phyloP scores from a whole-genome alignment of 2,797 vertebrate species.

The Chlorospingus semifuscus region DNA sequence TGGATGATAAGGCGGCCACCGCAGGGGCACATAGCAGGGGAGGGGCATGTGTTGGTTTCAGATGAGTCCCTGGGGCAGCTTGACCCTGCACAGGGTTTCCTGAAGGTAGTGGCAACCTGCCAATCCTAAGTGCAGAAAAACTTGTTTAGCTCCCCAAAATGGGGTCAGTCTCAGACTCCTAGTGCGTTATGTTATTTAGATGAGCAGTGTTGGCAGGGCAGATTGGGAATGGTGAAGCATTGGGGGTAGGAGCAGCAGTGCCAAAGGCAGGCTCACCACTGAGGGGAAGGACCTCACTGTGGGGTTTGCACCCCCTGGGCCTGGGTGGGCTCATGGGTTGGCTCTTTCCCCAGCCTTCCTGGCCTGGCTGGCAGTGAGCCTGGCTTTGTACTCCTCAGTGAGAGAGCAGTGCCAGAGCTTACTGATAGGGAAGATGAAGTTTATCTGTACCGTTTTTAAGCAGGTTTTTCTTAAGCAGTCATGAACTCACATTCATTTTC shows the following conservation, averaged over 20 bases:
- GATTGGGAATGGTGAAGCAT: neutral
- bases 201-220: neutral
- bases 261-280: neutral
- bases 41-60: neutral
- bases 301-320: neutral
- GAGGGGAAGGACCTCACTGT: rapidly evolving
- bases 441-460: neutral
- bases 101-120: neutral
- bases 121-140: neutral
- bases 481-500: neutral
- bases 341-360: neutral
- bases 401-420: neutral
- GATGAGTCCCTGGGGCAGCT: neutral
- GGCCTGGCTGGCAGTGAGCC: neutral
- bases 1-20: rapidly evolving
- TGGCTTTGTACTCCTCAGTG: neutral
- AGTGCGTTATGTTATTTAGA: neutral
- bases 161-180: neutral
- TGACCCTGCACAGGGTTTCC: neutral
- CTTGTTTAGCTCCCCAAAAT: neutral
- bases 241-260: neutral
- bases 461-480: neutral
- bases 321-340: neutral
- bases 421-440: neutral
- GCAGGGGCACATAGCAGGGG: neutral